A percentile compares a stretch with the other conserved stretches of the same genome.
Evolutionary conservation across 2,113 vertebrate genomes (phyloP).

Genomic region (Aleadryas rufinucha): DNA sequence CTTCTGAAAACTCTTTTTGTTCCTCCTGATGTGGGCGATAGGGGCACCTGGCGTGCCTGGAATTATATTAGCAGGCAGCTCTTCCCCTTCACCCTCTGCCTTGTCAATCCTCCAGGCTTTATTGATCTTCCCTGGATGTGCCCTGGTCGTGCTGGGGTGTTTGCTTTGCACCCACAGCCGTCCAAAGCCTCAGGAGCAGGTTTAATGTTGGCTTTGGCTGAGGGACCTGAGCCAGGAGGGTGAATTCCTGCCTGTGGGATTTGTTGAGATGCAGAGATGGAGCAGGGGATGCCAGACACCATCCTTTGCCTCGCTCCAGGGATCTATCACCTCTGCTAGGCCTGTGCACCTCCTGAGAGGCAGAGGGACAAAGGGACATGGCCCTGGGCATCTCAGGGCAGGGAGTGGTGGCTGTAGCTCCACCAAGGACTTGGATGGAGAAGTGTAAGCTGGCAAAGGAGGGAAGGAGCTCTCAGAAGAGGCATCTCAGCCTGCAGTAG

Average conservation of each 20-base stretch:
- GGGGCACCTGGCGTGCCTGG: not conserved
- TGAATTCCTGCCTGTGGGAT: not conserved
- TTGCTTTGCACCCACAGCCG: fast-evolving
- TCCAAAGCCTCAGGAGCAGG: not conserved
- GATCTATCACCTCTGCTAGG: not conserved
- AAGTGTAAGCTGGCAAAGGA: not conserved
- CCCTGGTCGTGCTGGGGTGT: not conserved
- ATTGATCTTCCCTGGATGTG: not conserved
- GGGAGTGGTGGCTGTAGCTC: not conserved
- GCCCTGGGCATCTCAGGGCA: fast-evolving
- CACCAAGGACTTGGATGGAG: not conserved
- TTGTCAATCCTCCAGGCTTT: not conserved
- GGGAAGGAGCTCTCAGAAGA: not conserved
- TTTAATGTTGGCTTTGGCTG: not conserved
- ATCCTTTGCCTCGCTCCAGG: not conserved
- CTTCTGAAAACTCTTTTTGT: conserved; percentile 5
- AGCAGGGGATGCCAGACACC: not conserved
- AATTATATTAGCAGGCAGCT: not conserved
- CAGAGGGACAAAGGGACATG: not conserved
- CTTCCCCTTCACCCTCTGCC: not conserved
- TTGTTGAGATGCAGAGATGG: not conserved
- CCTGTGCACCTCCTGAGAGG: not conserved
- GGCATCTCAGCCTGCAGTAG: not conserved
- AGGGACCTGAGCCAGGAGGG: not conserved
- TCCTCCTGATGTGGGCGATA: not conserved